phyloP scores from a whole-genome alignment of 92 coral and sea anemone genomes.

The Pocillopora meandrina region DNA sequence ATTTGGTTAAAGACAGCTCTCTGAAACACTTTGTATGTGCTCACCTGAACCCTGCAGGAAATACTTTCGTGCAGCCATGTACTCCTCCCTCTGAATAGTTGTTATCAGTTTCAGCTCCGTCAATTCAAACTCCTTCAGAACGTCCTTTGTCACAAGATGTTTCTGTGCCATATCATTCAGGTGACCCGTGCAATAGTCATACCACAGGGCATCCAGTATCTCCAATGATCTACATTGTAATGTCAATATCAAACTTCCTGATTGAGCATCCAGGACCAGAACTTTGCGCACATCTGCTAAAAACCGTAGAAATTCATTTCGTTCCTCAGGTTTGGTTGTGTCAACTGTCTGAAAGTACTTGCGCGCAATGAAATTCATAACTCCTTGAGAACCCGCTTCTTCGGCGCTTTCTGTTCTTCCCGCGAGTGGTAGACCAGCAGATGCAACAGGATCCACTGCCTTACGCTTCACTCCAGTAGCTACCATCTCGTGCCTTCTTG shows the following conservation, averaged over 20 bases:
- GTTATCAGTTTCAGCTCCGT: not conserved
- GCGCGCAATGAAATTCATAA: not conserved
- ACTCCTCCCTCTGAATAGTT: not conserved
- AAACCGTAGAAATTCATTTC: not conserved
- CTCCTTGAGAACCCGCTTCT: too few relatives aligned
- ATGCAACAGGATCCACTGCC: not conserved
- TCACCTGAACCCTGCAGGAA: not conserved
- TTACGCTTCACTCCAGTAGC: not conserved
- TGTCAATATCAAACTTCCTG: conserved; percentile 3
- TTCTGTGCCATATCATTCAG: not conserved
- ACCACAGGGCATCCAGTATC: conserved; percentile 1
- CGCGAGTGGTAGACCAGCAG: too few relatives aligned
- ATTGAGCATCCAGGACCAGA: not conserved
- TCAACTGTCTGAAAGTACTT: not conserved
- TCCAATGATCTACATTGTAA: not conserved
- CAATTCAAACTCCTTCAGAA: not conserved
- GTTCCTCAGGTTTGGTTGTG: not conserved
- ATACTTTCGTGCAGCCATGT: not conserved
- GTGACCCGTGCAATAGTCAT: not conserved
- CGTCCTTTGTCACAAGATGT: not conserved
- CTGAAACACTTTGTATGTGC: not conserved
- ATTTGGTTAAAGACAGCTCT: too few relatives aligned
- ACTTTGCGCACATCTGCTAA: not conserved
- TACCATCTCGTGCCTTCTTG: too few relatives aligned
- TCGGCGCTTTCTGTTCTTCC: too few relatives aligned